Conservation (phyloP, 2,888 invertebrate genomes). For the Parascotia fuliginaria region DNA sequence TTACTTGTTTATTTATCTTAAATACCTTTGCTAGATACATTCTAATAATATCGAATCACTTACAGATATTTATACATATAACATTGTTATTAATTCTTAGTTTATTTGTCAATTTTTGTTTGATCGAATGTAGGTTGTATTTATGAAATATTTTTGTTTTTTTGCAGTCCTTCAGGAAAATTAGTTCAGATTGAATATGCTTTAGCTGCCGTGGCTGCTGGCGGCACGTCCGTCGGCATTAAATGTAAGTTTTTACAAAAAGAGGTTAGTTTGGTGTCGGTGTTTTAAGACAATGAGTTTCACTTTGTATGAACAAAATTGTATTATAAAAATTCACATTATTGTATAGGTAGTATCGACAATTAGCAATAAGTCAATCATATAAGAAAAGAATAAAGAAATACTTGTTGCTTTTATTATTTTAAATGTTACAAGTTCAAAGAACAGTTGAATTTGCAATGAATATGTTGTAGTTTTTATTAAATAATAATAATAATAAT, state of each 20-base stretch:
- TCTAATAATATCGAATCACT: neutral
- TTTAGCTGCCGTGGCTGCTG: conserved; percentile 98
- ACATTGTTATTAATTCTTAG: conserved; percentile 3
- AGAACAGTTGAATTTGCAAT: no score
- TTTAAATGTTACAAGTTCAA: no score
- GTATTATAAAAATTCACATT: no score
- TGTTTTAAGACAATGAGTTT: neutral
- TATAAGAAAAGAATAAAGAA: no score
- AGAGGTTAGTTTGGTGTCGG: conserved; percentile 51
- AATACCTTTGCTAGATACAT: conserved; percentile 1
- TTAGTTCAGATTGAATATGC: conserved; percentile 99
- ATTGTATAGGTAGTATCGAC: no score
- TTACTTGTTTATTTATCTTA: conserved; percentile 41
- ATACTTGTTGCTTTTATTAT: no score
- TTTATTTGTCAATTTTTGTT: neutral
- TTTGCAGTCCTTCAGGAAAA: conserved; percentile 98
- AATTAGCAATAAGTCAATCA: no score
- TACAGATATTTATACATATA: neutral
- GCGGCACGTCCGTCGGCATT: conserved; percentile 99
- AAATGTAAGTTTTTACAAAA: conserved; percentile 88
- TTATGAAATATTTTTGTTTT: conserved; percentile 40
- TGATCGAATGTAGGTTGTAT: conserved; percentile 4
- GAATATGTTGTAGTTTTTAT: no score
- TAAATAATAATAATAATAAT: no score
- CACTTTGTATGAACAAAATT: no score